Conservation (phyloP, 2,113 vertebrate genomes). For the Chaenocephalus aceratus region DNA sequence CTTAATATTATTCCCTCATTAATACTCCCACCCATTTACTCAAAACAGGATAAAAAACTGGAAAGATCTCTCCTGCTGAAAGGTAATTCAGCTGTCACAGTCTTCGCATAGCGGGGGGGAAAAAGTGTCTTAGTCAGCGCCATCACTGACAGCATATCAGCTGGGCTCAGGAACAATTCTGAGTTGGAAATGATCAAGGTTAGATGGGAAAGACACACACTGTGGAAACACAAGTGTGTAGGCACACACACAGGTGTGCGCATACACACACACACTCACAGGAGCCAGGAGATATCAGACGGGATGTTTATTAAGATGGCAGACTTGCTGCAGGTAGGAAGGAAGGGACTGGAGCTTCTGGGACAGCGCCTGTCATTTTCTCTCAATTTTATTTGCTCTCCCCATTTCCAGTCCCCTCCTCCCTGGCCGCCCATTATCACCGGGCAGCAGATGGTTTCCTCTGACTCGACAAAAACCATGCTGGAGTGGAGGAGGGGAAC, state of each 20-base stretch:
- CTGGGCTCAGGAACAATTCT: conserved; percentile 65
- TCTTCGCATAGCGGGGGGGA: conserved; percentile 19
- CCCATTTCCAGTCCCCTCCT: conserved; percentile 71
- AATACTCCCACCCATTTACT: conserved; percentile 60
- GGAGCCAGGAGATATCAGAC: conserved; percentile 53
- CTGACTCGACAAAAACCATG: conserved; percentile 83
- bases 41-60: conserved; percentile 9
- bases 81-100: conserved; percentile 50
- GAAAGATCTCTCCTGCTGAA: conserved; percentile 29
- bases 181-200: conserved; percentile 74
- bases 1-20: conserved; percentile 52
- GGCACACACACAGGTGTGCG: neutral
- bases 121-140: conserved; percentile 50
- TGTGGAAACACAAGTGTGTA: conserved; percentile 25
- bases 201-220: conserved; percentile 55
- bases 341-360: conserved; percentile 68
- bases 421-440: conserved; percentile 83
- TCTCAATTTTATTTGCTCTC: conserved; percentile 74
- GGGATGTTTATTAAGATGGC: conserved; percentile 73
- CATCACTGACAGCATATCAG: conserved; percentile 67
- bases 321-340: conserved; percentile 62
- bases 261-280: neutral
- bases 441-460: conserved; percentile 83
- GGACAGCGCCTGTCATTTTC: conserved; percentile 72
- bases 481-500: conserved; percentile 67